Evolutionary conservation across 2,797 vertebrate species (phyloP), one percentile per base, ranked within the genome.

Genomic region (Alectoris magna): DNA sequence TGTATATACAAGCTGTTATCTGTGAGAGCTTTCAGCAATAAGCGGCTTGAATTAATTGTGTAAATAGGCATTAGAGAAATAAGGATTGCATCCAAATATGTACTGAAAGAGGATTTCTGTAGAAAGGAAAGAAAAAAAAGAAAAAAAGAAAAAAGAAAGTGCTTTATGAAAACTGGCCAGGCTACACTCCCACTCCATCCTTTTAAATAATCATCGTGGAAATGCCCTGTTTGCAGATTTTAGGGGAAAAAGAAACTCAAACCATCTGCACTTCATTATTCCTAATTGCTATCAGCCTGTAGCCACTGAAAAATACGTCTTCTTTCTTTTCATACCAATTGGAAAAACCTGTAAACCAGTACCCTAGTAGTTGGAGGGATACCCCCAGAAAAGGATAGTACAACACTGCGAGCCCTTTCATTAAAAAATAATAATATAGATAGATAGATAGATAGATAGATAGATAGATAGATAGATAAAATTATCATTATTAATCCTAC

Each of bases 1-100:
- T 31, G 6, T 49, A 22, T 29, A 34, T 41, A 38, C 44, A n/a
- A 75, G 12, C 16, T 0, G 0, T 4, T 71, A 48, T n/a, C 38
- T 66, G 24, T 2, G 8, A 84, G 31, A 87, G 34, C 23, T 76
- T 72, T 87, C 64, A 12, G 36, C 73, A 93, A 55, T 56, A 79
- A 72, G 34, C 23, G 39, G 34, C 38, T 93, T 75, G 51, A 87
- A 84, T 80, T 80, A 68, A 24, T 77, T 71, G 60, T 17, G 12
- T 53, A 76, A 69, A 84, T 81, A 76, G 24, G 5, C 60, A 24
- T 73, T 44, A 80, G 11, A 55, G 41, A 77, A 87, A 71, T 9
- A 26, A 55, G 6, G 3, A 73, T 80, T 66, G 59, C 17, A 62
- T 11, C 17, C 74, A 77, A 84, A 62, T 60, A 77, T 13, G 12